Conservation (phyloP, 2,797 vertebrate species). For the Poecilia gillii region DNA sequence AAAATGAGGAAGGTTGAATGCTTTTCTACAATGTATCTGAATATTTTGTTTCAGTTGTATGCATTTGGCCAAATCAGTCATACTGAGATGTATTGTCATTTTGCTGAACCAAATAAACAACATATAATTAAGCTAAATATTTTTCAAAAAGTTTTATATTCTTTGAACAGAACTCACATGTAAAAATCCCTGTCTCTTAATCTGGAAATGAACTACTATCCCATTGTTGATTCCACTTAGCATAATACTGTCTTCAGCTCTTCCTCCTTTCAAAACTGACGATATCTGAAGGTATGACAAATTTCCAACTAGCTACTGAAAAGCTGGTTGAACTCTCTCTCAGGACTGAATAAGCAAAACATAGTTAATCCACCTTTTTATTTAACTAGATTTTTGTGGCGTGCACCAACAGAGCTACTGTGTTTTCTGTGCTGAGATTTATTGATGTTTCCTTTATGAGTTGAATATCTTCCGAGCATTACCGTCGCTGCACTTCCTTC, state of each 20-base stretch:
- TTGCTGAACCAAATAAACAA: background rate
- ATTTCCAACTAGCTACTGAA: background rate
- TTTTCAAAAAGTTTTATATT: background rate
- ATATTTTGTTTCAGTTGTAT: background rate
- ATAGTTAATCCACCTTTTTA: background rate
- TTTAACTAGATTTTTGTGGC: background rate
- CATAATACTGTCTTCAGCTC: background rate
- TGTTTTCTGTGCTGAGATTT: background rate
- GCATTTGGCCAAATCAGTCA: background rate
- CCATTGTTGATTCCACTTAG: background rate
- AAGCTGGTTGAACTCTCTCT: background rate
- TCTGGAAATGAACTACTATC: background rate
- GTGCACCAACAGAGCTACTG: background rate
- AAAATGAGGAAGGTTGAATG: background rate
- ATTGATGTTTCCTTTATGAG: background rate
- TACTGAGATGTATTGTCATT: background rate
- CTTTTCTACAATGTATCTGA: background rate
- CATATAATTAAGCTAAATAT: background rate
- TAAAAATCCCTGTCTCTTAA: background rate
- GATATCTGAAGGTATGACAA: background rate
- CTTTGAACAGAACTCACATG: background rate
- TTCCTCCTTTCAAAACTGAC: background rate
- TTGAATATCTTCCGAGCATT: background rate
- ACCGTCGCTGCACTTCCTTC: slow-evolving; percentile 7
- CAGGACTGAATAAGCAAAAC: background rate